Conservation (phyloP, 2,113 vertebrate genomes). For the Passer domesticus region DNA sequence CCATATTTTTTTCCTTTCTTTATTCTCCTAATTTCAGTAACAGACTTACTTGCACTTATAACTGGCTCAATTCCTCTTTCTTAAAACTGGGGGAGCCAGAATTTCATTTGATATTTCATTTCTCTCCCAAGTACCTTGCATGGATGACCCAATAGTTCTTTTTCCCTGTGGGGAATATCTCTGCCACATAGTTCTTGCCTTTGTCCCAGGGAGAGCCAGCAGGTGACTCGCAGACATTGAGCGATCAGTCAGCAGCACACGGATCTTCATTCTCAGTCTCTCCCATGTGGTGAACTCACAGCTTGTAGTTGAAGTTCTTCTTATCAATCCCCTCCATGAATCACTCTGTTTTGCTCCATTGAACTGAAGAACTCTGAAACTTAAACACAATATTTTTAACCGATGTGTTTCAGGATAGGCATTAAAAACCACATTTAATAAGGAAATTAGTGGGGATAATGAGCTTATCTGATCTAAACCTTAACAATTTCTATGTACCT, state of each 20-base stretch:
- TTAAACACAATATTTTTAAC: neutral
- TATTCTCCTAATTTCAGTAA: neutral
- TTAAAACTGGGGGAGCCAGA: neutral
- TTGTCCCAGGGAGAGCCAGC: neutral
- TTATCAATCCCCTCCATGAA: rapidly evolving
- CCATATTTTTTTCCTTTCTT: neutral
- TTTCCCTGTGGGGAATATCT: neutral
- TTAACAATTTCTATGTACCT: neutral
- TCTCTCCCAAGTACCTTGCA: neutral
- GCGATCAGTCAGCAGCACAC: neutral
- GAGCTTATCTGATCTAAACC: neutral
- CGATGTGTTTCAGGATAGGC: neutral
- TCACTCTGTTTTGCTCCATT: neutral
- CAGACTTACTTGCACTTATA: neutral
- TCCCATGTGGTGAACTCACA: neutral
- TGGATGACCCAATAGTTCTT: neutral
- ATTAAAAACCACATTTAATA: neutral
- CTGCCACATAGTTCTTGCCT: neutral
- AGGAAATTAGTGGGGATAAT: neutral
- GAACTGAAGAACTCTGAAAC: neutral
- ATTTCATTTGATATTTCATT: neutral
- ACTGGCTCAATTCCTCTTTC: neutral
- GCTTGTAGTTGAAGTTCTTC: neutral
- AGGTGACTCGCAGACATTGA: neutral
- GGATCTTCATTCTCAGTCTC: neutral